Conservation (phyloP, 2,113 vertebrate species). For the Scartelaos histophorus region DNA sequence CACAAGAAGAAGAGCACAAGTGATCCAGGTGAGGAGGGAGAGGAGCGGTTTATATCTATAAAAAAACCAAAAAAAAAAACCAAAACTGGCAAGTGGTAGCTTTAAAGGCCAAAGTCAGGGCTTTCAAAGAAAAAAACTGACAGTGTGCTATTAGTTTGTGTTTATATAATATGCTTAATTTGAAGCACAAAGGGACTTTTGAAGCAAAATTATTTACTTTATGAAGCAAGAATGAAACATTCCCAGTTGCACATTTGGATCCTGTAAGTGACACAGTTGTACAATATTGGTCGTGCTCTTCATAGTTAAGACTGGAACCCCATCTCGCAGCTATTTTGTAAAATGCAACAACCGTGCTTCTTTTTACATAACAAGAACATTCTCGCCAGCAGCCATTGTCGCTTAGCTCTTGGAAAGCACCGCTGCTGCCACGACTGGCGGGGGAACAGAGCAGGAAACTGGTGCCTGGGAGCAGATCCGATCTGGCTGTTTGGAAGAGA, state of each 20-base stretch:
- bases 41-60: neutral
- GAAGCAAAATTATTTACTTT: neutral
- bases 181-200: too few species aligned
- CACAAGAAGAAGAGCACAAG: too few species aligned
- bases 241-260: conserved; percentile 23
- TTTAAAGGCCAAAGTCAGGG: too few species aligned
- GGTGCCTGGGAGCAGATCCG: conserved; percentile 65
- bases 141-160: too few species aligned
- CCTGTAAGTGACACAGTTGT: conserved; percentile 22
- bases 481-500: conserved; percentile 67
- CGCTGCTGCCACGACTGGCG: conserved; percentile 38
- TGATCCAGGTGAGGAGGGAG: too few species aligned
- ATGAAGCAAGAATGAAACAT: conserved; percentile 17
- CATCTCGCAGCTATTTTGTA: conserved; percentile 61
- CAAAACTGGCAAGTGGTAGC: neutral
- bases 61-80: neutral
- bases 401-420: conserved; percentile 66
- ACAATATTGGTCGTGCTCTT: conserved; percentile 38
- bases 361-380: conserved; percentile 58
- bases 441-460: conserved; percentile 56
- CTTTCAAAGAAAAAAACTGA: too few species aligned
- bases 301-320: conserved; percentile 35
- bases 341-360: conserved; percentile 15
- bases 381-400: conserved; percentile 55
- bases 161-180: too few species aligned